Percentiles rank a stretch among this genome's conserved stretches.
Evolutionary conservation across 2,888 invertebrate species (phyloP).

Genomic region (Oscheius sp.): DNA sequence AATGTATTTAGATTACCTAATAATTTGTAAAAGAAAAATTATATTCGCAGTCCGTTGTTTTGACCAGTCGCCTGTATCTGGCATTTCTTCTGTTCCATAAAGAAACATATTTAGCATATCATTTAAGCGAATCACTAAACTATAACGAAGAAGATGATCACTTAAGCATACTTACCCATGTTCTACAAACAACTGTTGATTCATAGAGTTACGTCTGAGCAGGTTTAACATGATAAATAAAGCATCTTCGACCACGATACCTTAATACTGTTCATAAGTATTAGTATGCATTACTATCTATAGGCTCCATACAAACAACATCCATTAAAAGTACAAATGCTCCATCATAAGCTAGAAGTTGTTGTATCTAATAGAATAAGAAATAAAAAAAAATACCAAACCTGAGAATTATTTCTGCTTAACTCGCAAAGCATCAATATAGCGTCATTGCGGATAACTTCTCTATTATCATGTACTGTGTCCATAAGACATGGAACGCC

Average conservation of each 20-base stretch:
- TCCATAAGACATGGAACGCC: conserved; percentile 98
- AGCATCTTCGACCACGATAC: conserved; percentile 96
- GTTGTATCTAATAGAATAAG: conserved; percentile 84
- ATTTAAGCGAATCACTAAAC: conserved; percentile 87
- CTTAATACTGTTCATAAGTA: conserved; percentile 57
- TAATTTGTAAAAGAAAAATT: conserved; percentile 81
- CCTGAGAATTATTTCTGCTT: conserved; percentile 93
- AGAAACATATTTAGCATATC: conserved; percentile 81
- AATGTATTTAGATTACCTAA: too few species aligned
- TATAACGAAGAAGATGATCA: conserved; percentile 73
- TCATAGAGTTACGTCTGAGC: conserved; percentile 91
- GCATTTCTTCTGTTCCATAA: conserved; percentile 69
- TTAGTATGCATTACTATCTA: conserved; percentile 77
- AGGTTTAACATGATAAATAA: conserved; percentile 89
- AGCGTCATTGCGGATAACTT: conserved; percentile 74
- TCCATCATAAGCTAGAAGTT: conserved; percentile 99
- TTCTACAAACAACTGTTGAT: conserved; percentile 97
- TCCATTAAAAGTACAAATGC: conserved; percentile 94
- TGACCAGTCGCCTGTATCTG: conserved; percentile 73
- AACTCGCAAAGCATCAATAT: conserved; percentile 88
- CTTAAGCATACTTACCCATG: conserved; percentile 39
- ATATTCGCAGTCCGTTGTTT: conserved; percentile 83
- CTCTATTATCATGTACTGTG: conserved; percentile 85
- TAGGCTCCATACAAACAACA: conserved; percentile 87
- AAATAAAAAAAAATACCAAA: conserved; percentile 75